Evolutionary conservation across 1,140 invertebrate species (phyloP).

Genomic region (Bombus huntii): DNA sequence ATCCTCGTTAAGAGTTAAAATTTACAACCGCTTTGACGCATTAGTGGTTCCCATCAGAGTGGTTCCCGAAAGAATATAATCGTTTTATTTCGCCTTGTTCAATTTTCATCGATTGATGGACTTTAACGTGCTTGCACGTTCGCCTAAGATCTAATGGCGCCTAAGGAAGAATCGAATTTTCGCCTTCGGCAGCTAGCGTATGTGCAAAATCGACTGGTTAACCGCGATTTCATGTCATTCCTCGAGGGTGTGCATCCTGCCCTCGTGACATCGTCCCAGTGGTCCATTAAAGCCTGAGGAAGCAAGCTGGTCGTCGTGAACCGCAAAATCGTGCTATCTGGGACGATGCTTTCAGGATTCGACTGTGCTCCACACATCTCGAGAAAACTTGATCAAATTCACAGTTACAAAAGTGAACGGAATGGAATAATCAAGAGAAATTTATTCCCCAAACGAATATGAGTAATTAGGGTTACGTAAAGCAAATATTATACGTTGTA

Average conservation of each 20-base stretch:
- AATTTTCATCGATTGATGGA: slow-evolving; percentile 15
- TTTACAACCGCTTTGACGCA: neutral
- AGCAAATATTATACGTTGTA: neutral
- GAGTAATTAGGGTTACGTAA: neutral
- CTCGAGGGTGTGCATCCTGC: slow-evolving; percentile 42
- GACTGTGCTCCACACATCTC: slow-evolving; percentile 5
- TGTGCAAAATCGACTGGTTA: slow-evolving; percentile 57
- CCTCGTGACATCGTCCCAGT: slow-evolving; percentile 33
- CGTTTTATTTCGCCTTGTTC: slow-evolving; percentile 9
- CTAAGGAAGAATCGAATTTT: slow-evolving; percentile 46
- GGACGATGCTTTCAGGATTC: slow-evolving; percentile 22
- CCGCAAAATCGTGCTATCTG: slow-evolving; percentile 60
- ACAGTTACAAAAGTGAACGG: neutral
- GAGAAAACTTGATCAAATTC: slow-evolving; percentile 30
- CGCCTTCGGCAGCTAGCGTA: slow-evolving; percentile 25
- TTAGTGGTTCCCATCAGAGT: neutral
- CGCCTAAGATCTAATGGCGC: slow-evolving; percentile 10
- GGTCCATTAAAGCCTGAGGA: slow-evolving; percentile 57
- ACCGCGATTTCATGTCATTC: slow-evolving; percentile 60
- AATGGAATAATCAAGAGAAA: neutral
- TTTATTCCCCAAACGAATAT: neutral
- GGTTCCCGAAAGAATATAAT: neutral
- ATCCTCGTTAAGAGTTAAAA: neutral
- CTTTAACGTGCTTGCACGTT: slow-evolving; percentile 15
- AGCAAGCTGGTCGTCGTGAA: slow-evolving; percentile 32